Evolutionary conservation across 2,888 invertebrate species (phyloP).

Genomic region (Lasioglossum calceatum): DNA sequence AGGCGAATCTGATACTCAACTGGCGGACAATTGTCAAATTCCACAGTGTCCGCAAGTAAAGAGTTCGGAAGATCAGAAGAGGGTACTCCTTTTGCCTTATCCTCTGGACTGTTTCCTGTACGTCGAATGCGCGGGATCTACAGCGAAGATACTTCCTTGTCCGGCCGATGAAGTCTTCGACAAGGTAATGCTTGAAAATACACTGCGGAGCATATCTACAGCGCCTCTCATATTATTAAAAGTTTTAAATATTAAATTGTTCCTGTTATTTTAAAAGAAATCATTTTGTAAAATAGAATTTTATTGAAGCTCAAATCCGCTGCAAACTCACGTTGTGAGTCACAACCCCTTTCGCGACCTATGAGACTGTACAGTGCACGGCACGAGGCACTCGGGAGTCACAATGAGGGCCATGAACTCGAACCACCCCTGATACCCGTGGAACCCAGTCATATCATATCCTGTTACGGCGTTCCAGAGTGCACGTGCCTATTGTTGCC

Average conservation of each 20-base stretch:
- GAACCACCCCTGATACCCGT: slow-evolving; percentile 63
- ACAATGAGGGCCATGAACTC: slow-evolving; percentile 53
- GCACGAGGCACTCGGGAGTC: slow-evolving; percentile 27
- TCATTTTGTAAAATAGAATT: background rate
- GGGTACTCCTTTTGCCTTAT: slow-evolving; percentile 50
- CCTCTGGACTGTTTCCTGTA: slow-evolving; percentile 69
- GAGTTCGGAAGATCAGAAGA: background rate
- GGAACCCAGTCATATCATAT: slow-evolving; percentile 59
- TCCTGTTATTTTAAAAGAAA: background rate
- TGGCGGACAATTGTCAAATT: slow-evolving; percentile 53
- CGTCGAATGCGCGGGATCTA: slow-evolving; percentile 58
- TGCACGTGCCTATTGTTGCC: slow-evolving; percentile 77
- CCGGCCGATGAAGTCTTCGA: slow-evolving; percentile 64
- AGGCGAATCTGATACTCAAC: slow-evolving; percentile 34
- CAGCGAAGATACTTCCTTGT: slow-evolving; percentile 48
- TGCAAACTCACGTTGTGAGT: slow-evolving; percentile 8
- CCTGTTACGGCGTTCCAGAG: slow-evolving; percentile 61
- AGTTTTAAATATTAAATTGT: too few relatives aligned
- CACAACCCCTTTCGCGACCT: slow-evolving; percentile 41
- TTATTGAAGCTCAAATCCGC: background rate
- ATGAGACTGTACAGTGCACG: slow-evolving; percentile 47
- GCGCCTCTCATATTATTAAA: too few relatives aligned
- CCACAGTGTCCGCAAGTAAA: slow-evolving; percentile 55
- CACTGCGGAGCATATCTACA: too few relatives aligned
- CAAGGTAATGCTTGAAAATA: slow-evolving; percentile 47